Conservation (phyloP, 2,113 vertebrate species). For the Butastur rufipennis region DNA sequence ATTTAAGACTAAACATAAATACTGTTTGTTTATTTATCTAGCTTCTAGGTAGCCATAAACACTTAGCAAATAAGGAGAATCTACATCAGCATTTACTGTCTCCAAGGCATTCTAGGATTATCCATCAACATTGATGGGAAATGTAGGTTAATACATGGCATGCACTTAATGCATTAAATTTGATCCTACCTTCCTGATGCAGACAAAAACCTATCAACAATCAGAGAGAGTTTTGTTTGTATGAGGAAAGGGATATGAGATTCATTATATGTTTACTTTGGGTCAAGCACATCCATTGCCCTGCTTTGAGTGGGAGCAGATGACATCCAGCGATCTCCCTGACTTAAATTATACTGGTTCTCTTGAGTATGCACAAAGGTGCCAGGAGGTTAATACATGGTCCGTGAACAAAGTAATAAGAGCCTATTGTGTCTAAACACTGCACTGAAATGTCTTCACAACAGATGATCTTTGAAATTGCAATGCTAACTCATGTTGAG, state of each 20-base stretch:
- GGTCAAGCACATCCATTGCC: neutral
- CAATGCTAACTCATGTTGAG: neutral
- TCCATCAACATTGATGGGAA: neutral
- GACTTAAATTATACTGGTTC: neutral
- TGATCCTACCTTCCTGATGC: neutral
- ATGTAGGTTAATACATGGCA: neutral
- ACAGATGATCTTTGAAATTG: neutral
- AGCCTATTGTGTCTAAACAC: neutral
- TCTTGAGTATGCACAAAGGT: neutral
- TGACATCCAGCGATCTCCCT: neutral
- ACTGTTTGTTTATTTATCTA: neutral
- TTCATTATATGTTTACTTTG: neutral
- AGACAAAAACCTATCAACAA: accelerated
- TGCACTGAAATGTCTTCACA: neutral
- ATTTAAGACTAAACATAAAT: neutral
- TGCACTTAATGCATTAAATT: neutral
- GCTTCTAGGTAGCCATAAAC: neutral
- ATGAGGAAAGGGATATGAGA: neutral
- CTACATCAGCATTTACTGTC: neutral
- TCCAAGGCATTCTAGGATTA: neutral
- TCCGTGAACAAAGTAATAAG: neutral
- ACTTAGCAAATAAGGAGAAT: neutral
- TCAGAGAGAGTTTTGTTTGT: neutral
- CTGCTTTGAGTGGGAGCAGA: neutral
- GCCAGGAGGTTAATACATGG: neutral